phyloP scores from a whole-genome alignment of 2,113 vertebrate genomes.

The Thamnophis sirtalis region DNA sequence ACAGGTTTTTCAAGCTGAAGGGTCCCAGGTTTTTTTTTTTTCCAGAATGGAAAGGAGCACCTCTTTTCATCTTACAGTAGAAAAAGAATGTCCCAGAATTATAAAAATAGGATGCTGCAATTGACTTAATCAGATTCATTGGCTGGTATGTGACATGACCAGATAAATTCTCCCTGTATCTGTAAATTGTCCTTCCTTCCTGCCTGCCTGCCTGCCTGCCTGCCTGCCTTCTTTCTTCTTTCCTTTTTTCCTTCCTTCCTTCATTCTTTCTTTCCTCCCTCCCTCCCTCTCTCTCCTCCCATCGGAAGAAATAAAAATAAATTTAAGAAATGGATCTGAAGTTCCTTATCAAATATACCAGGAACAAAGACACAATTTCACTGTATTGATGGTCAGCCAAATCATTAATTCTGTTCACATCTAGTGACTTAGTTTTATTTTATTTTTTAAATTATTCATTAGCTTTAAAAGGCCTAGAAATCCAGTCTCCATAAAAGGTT shows the following conservation, averaged over 20 bases:
- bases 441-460: not conserved
- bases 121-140: constrained; percentile 20
- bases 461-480: not conserved
- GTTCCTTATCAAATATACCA: not conserved
- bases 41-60: not conserved
- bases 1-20: constrained; percentile 27
- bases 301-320: not conserved
- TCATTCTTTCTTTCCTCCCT: no score
- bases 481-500: not conserved
- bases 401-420: not conserved
- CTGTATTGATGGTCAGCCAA: not conserved
- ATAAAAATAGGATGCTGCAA: accelerated
- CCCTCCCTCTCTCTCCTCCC: not conserved
- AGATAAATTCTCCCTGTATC: constrained; percentile 18
- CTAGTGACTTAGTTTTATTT: not conserved
- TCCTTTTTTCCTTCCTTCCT: no score
- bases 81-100: constrained; percentile 10
- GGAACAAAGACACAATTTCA: constrained; percentile 21
- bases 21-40: not conserved
- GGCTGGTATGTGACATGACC: constrained; percentile 26
- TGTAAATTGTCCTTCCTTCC: not conserved
- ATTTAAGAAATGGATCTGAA: not conserved
- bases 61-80: constrained; percentile 36
- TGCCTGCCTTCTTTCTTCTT: no score
- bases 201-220: no score